Evolutionary conservation across 2,888 invertebrate genomes (phyloP).

Genomic region (Sphecodes monilicornis): DNA sequence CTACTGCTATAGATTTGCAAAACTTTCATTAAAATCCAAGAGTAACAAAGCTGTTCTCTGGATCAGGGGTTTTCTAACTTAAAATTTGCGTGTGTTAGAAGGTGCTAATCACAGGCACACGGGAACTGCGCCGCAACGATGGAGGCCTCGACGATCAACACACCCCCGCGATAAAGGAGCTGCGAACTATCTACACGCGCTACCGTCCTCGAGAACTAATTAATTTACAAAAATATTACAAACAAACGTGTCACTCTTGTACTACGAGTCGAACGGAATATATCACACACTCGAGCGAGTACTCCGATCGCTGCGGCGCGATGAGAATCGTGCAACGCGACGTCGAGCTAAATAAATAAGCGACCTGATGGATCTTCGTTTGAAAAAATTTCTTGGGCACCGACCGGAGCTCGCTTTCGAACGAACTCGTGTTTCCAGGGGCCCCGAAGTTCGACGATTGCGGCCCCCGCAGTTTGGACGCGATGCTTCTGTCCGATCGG

Average conservation of each 20-base stretch:
- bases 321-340: neutral
- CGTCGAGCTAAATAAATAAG: neutral
- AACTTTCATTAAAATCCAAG: constrained; percentile 3
- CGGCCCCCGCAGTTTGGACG: constrained; percentile 39
- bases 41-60: neutral
- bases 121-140: constrained; percentile 33
- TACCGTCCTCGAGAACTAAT: constrained; percentile 46
- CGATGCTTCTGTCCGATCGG: constrained; percentile 34
- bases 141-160: constrained; percentile 40
- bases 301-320: constrained; percentile 29
- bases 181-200: constrained; percentile 55
- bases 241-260: constrained; percentile 46
- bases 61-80: neutral
- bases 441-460: constrained; percentile 58
- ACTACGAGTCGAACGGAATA: constrained; percentile 55
- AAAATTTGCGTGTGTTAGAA: neutral
- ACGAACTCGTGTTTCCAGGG: constrained; percentile 45
- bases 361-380: neutral
- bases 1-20: constrained; percentile 2
- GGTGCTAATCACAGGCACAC: neutral
- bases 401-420: constrained; percentile 64
- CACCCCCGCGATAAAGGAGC: constrained; percentile 40
- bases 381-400: constrained; percentile 3
- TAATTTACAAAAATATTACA: constrained; percentile 65
- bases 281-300: constrained; percentile 45